Base-by-base conservation (phyloP, 2,113 vertebrate genomes). In the Seriola dumerili region DNA sequence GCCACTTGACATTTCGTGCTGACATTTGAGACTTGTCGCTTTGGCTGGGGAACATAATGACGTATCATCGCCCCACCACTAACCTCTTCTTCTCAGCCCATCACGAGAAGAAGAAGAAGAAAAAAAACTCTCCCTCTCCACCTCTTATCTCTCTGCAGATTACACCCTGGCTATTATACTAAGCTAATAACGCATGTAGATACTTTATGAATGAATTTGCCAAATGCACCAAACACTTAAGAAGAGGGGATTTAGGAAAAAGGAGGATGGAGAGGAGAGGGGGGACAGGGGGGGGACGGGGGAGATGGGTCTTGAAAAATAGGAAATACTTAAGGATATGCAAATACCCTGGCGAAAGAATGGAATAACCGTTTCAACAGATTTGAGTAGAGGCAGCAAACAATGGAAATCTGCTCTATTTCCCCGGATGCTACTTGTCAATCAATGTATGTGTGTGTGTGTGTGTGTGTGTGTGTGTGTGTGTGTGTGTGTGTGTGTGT, bases 141-240 rank as follows among this genome's bases (percentile, higher is more conserved):
- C 93, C 88, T 91, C 95, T 97, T 97, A 98, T 97, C 96, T 95
- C 93, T 76, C 79, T 78, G 94, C 95, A 97, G 96, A 98, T 98
- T 97, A 98, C 93, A 95, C 93, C 90, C 91, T 84, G 93, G 96
- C 90, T 95, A 97, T 97, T 97, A 96, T 96, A 96, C 94, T 92
- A 94, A 96, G 96, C 96, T 97, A 98, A 97, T 98, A 97, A 96
- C 94, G 96, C 97, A 97, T 97, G 96, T 94, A 97, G 96, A 97
- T 97, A 95, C 96, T 96, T 97, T 96, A 96, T 96, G 96, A 98
- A 97, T 97, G 96, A 97, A 97, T 97, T 97, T 97, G 90, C 91
- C 89, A 96, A 96, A 97, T 94, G 96, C 94, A 96, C 96, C 96
- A 96, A 97, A 96, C 96, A 97, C 97, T 97, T 95, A 95, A 96